Base-by-base conservation (phyloP, 2,113 vertebrate species). In the Charina bottae region DNA sequence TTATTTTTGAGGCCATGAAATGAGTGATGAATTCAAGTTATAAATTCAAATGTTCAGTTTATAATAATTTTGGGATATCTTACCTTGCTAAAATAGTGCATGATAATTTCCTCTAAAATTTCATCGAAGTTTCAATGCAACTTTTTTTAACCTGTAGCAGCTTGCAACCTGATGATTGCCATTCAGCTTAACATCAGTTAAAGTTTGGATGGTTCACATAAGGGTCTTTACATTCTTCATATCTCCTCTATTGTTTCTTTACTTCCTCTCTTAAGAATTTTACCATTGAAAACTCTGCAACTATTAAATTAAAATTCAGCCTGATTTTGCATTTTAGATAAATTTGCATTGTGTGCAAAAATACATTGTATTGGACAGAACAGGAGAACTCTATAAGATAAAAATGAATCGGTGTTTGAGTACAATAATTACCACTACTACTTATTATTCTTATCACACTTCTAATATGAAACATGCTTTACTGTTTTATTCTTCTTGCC, bases 71-170 rank as follows among this genome's bases (percentile, higher is more conserved):
- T 6, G 1, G 24, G 33, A 78, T 37, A 78, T 49, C 2, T 49
- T 49, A 49, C 19, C 42, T 23, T 21, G 28, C 53, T 1, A 15
- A 21, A 1, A 7, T 83, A 3, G 89, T 78, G 24, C 55, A 83
- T 83, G 4, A 4, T 86, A 54, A 62, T 85, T 17, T 60, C 10
- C 9, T n/a, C 11, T 2, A 2, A 46, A 26, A 6, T 85, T 85
- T n/a, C 3, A 37, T 90, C 37, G 49, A 49, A 37, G 21, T 23
- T 49, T 10, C 12, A 6, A 37, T 84, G 13, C 37, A 46, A 55
- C 33, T 89, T 90, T 90, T 89, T 62, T 28, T 90, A 78, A 49
- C 10, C 72, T 83, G 23, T 56, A 56, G 23, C 62, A 88, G 59
- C 26, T 59, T 49, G 19, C 13, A n/a, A 42, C 17, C 26, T 28